A percentile compares a stretch with the other conserved stretches of the same genome.
phyloP scores from a whole-genome alignment of 2,113 vertebrate genomes.

The Seriola quinqueradiata region DNA sequence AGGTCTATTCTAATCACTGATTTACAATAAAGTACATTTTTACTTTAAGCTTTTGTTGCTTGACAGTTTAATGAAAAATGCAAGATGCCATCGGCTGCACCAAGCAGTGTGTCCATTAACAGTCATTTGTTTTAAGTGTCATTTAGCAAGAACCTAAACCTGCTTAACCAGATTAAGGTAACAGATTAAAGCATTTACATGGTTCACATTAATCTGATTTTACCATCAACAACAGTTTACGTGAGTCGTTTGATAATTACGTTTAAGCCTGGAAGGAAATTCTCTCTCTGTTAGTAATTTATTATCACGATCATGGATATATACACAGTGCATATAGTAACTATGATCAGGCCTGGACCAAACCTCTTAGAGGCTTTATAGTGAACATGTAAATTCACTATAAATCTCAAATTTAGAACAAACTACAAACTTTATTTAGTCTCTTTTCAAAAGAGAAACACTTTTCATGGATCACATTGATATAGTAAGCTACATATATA shows the following conservation, averaged over 20 bases:
- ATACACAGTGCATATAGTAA: not conserved
- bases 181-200: constrained; percentile 4
- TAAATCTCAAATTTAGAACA: no score
- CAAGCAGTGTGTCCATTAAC: not conserved
- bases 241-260: constrained; percentile 12
- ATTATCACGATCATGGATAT: not conserved
- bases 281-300: not conserved
- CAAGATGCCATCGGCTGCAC: not conserved
- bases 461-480: no score
- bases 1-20: no score
- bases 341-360: not conserved
- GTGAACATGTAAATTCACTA: no score
- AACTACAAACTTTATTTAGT: no score
- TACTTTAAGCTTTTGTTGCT: not conserved
- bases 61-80: no score
- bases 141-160: not conserved
- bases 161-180: constrained; percentile 2
- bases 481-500: no score
- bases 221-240: not conserved
- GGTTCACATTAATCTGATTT: constrained; percentile 17
- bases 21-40: not conserved
- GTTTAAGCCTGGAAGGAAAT: constrained; percentile 7
- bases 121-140: not conserved
- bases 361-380: not conserved
- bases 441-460: no score